phyloP scores from a whole-genome alignment of 35 echinoderm and acorn worm species.

The Nesometra sesokonis region DNA sequence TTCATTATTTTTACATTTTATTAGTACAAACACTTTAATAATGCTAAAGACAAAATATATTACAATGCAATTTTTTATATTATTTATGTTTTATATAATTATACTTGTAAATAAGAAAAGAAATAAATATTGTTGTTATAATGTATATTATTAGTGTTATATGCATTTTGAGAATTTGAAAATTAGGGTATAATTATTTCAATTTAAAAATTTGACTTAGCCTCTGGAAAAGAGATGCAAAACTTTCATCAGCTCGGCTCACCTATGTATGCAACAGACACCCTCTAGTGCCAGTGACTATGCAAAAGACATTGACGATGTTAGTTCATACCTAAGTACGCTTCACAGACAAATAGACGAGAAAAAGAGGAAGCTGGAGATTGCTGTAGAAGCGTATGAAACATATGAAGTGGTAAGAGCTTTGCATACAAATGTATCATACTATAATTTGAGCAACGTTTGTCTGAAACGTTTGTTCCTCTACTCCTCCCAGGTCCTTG shows the following conservation, averaged over 20 bases:
- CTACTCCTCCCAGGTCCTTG: too few species aligned
- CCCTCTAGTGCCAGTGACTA: constrained; percentile 19
- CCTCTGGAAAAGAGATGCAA: constrained; percentile 56
- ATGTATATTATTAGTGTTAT: too few species aligned
- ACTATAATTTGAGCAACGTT: not conserved
- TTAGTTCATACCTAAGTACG: constrained; percentile 47
- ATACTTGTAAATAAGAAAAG: too few species aligned
- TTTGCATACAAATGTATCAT: not conserved
- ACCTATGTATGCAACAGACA: constrained; percentile 45
- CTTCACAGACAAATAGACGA: constrained; percentile 58
- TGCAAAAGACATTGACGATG: constrained; percentile 56
- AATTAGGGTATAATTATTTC: not conserved
- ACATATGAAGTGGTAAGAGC: constrained; percentile 49
- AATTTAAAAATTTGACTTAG: too few species aligned
- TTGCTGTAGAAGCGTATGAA: constrained; percentile 62
- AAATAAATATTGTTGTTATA: too few species aligned
- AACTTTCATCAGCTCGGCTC: constrained; percentile 68
- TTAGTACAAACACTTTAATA: too few species aligned
- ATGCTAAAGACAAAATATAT: too few species aligned
- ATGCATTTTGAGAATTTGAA: too few species aligned
- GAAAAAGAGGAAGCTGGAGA: constrained; percentile 60
- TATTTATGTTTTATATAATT: too few species aligned
- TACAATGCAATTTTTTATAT: too few species aligned
- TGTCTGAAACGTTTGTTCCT: too few species aligned
- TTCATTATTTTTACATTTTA: too few species aligned